Conservation (phyloP, 2,888 invertebrate genomes). For the Nemapogon koenigi region DNA sequence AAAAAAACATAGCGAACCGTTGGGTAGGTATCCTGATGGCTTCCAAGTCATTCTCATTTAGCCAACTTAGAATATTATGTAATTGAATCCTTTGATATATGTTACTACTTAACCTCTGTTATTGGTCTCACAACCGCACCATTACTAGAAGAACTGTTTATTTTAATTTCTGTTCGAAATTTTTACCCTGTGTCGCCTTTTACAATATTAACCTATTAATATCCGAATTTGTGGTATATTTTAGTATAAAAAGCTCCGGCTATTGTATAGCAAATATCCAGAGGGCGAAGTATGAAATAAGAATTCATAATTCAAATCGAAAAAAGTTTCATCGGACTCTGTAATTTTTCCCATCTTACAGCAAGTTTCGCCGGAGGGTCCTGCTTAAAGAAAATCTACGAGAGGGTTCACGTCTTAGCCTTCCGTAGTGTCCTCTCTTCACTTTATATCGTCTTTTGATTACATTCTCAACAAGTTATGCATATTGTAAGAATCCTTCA, state of each 20-base stretch:
- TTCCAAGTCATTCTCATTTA: too few species aligned
- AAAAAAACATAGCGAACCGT: too few species aligned
- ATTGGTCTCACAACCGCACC: too few species aligned
- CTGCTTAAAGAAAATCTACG: slow-evolving; percentile 53
- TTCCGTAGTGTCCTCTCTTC: slow-evolving; percentile 57
- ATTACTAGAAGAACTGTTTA: too few species aligned
- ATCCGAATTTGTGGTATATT: slow-evolving; percentile 38
- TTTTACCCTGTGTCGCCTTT: too few species aligned
- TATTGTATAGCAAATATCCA: slow-evolving; percentile 53
- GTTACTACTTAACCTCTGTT: too few species aligned
- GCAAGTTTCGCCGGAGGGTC: slow-evolving; percentile 54
- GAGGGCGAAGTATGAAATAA: slow-evolving; percentile 55
- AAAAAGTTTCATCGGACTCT: slow-evolving; percentile 54
- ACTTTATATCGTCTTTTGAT: slow-evolving; percentile 65
- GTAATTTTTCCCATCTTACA: slow-evolving; percentile 63
- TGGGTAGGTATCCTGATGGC: too few species aligned
- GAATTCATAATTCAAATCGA: slow-evolving; percentile 65
- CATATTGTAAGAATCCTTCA: slow-evolving; percentile 57
- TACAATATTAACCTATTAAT: too few species aligned
- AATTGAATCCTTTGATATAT: too few species aligned
- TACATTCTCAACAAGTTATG: slow-evolving; percentile 64
- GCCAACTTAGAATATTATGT: too few species aligned
- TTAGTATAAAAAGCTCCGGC: slow-evolving; percentile 37
- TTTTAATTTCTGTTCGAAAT: too few species aligned
- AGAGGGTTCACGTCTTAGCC: slow-evolving; percentile 62